Conservation (phyloP, 2,113 vertebrate species). For the Myrmophylax atrothorax region DNA sequence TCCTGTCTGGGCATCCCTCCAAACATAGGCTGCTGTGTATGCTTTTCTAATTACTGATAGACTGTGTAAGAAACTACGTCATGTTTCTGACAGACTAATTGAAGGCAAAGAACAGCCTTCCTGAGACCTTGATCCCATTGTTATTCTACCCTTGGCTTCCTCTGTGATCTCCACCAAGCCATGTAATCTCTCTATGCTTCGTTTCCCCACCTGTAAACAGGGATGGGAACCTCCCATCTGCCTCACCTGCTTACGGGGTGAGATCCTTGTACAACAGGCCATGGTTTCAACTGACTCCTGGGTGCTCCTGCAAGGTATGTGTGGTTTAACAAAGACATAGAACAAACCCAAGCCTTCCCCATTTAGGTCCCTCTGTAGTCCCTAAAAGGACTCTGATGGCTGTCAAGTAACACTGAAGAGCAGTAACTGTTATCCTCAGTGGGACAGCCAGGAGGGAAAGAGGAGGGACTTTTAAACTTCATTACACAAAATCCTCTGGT, state of each 20-base stretch:
- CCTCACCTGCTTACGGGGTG: rapidly evolving
- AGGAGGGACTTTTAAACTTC: background rate
- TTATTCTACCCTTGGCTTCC: background rate
- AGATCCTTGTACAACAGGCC: rapidly evolving
- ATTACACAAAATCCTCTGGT: background rate
- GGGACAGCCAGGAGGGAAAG: background rate
- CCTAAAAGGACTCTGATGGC: rapidly evolving
- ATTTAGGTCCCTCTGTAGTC: background rate
- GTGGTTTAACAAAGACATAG: background rate
- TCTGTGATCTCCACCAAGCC: background rate
- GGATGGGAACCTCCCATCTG: background rate
- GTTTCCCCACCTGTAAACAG: background rate
- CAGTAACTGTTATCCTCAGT: background rate
- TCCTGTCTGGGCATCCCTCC: constrained; percentile 33
- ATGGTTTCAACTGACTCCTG: background rate
- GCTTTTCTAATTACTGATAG: constrained; percentile 7
- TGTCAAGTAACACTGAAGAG: background rate
- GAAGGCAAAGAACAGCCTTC: background rate
- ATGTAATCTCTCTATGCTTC: background rate
- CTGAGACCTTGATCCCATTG: background rate
- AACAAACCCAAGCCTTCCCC: background rate
- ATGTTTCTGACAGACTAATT: constrained; percentile 34
- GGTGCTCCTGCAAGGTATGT: rapidly evolving
- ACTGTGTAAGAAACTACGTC: background rate
- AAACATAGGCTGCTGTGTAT: background rate